A percentile compares a stretch with the other conserved stretches of the same genome.
phyloP scores from a whole-genome alignment of 2,888 invertebrate genomes.

The Bugulina stolonifera region DNA sequence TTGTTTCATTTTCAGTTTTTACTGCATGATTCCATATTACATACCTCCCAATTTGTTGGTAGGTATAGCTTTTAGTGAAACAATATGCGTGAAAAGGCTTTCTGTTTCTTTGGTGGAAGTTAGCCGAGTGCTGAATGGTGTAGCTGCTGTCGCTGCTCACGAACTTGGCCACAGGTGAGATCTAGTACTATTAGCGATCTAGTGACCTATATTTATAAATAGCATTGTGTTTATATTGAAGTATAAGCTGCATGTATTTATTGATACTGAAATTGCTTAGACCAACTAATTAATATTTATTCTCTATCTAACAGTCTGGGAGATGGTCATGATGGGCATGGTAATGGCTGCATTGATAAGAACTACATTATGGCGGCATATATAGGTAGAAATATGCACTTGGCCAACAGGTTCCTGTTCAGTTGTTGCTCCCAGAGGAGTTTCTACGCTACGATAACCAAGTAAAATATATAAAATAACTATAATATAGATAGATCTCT shows the following conservation, averaged over 20 bases:
- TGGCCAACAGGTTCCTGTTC: slow-evolving; percentile 5
- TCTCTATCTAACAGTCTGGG: too few relatives aligned
- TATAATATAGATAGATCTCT: too few relatives aligned
- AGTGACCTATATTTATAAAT: too few relatives aligned
- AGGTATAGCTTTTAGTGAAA: neutral
- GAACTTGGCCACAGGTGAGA: slow-evolving; percentile 25
- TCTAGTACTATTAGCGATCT: too few relatives aligned
- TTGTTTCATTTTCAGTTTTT: too few relatives aligned
- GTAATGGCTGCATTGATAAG: neutral
- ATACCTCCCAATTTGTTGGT: neutral
- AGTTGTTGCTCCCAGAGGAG: slow-evolving; percentile 22
- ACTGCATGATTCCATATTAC: too few relatives aligned
- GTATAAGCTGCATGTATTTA: too few relatives aligned
- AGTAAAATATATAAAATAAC: too few relatives aligned
- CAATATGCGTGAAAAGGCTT: neutral
- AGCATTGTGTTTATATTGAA: too few relatives aligned
- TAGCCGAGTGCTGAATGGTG: neutral
- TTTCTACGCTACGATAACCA: slow-evolving; percentile 12
- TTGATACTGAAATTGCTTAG: too few relatives aligned
- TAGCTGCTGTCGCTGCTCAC: neutral
- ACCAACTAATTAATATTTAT: too few relatives aligned
- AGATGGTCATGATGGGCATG: neutral
- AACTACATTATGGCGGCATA: slow-evolving; percentile 13
- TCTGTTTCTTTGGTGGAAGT: slow-evolving; percentile 7
- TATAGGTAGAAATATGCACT: neutral